Conservation (phyloP, 2,888 invertebrate genomes). For the Campopleginae sp. region DNA sequence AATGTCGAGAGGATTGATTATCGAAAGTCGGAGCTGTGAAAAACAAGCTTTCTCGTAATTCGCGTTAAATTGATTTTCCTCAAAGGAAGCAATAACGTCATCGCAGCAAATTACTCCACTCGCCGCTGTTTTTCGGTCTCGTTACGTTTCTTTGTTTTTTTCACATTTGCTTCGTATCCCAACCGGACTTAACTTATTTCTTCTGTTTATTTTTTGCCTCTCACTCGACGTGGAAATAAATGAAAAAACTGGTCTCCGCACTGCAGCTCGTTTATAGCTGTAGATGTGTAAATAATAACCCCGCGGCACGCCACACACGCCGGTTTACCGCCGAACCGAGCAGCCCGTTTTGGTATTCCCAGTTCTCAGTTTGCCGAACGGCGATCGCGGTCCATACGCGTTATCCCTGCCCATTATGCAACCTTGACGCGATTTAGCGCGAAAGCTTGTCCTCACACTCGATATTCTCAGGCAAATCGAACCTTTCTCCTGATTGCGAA, state of each 20-base stretch:
- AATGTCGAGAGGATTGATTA: slow-evolving; percentile 20
- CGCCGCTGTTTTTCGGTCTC: slow-evolving; percentile 2
- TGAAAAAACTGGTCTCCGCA: slow-evolving; percentile 64
- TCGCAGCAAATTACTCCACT: slow-evolving; percentile 50
- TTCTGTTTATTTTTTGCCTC: slow-evolving; percentile 52
- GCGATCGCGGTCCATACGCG: slow-evolving; percentile 36
- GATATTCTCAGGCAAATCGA: slow-evolving; percentile 8
- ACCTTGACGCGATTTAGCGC: slow-evolving; percentile 41
- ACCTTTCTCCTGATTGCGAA: background rate
- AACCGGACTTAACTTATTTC: slow-evolving; percentile 66
- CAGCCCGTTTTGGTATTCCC: slow-evolving; percentile 63
- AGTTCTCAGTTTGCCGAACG: slow-evolving; percentile 59
- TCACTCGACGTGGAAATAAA: slow-evolving; percentile 38
- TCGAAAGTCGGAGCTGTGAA: slow-evolving; percentile 48
- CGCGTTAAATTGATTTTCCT: slow-evolving; percentile 33
- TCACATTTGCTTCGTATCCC: slow-evolving; percentile 37
- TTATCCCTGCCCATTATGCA: slow-evolving; percentile 59
- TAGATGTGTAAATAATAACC: slow-evolving; percentile 23
- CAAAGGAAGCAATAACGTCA: slow-evolving; percentile 56
- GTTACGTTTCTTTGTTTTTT: slow-evolving; percentile 10
- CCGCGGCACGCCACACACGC: slow-evolving; percentile 50
- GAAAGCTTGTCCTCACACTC: slow-evolving; percentile 6
- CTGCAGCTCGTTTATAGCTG: slow-evolving; percentile 24
- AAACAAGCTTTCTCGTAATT: slow-evolving; percentile 44
- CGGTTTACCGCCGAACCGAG: slow-evolving; percentile 55